Evolutionary conservation across 2,888 invertebrate genomes (phyloP), one percentile per base, ranked within the genome.

Genomic region (Hirtodrosophila confusa): DNA sequence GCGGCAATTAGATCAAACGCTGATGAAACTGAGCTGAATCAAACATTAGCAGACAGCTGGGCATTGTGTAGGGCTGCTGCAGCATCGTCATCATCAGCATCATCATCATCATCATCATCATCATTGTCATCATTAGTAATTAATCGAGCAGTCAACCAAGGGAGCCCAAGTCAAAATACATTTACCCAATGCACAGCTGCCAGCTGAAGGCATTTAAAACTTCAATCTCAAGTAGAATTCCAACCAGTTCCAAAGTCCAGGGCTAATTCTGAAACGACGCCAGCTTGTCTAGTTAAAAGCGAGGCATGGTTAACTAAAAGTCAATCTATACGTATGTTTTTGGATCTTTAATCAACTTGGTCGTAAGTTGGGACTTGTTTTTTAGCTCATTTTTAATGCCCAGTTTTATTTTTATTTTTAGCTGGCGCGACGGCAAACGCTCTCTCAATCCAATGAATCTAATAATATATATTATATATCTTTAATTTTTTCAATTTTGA

Each of bases 321-420:
- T 29, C 17, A 17, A 50, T 31, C 40, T 68, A 23, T 6, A 27
- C 6, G 4, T 27, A 27, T 8, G 35, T 55, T 47, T 48, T 12
- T 36, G 4, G 41, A 23, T 36, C 24, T 43, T 33, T 24, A 17
- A 17, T 17, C 17, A 17, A 17, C 61, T 43, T 41, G 40, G 39
- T 24, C 43, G 37, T 10, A 61, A 47, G 23, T 44, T 24, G 6
- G 12, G 33, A 37, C 41, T 53, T 7, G 31, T 4, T 27, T 27
- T 27, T 27, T 27, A 27, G 4, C 6, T 27, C 6, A 5, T 27
- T 47, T 41, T 51, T 58, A 23, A 31, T 11, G 39, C 37, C 24
- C 27, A 31, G 17, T 62, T 37, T 40, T 31, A 45, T 58, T 56
- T 78, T 56, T 78, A 62, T 74, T 78, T 79, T 85, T 71, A 66